These are phyloP conservation scores for Hecatera dysodea DNA, from an alignment of 2,888 invertebrate genomes.

Conservation along the genomic window DNA sequence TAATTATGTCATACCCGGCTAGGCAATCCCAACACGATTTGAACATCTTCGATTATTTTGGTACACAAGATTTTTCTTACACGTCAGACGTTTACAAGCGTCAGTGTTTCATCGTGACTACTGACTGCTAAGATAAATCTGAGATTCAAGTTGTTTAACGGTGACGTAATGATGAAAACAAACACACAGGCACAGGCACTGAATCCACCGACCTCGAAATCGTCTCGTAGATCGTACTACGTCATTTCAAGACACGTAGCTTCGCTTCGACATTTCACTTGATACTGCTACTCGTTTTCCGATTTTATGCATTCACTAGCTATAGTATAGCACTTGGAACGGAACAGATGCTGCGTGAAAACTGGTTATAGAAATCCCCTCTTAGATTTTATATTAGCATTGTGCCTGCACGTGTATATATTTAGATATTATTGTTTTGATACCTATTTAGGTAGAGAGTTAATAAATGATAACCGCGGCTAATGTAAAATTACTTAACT, in stretches of 20 bases:
- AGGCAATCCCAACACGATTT: conserved; percentile 87
- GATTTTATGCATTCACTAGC: conserved; percentile 50
- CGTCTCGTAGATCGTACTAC: conserved; percentile 68
- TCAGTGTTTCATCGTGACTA: conserved; percentile 69
- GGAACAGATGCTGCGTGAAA: conserved; percentile 52
- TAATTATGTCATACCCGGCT: conserved; percentile 80
- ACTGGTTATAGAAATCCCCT: conserved; percentile 55
- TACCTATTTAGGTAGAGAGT: conserved; percentile 11
- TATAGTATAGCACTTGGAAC: conserved; percentile 41
- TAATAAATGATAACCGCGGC: conserved; percentile 21
- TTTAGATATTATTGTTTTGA: conserved; percentile 23
- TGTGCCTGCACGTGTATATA: conserved; percentile 25
- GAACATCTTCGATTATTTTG: conserved; percentile 79
- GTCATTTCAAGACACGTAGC: conserved; percentile 72
- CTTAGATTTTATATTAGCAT: conserved; percentile 41
- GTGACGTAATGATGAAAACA: conserved; percentile 88
- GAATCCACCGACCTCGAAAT: conserved; percentile 77
- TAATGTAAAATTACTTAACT: conserved; percentile 16
- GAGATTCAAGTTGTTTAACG: conserved; percentile 72
- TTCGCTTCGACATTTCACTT: conserved; percentile 74
- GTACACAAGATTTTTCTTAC: conserved; percentile 65
- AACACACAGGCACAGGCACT: conserved; percentile 74
- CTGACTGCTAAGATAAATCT: conserved; percentile 66
- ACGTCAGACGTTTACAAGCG: conserved; percentile 67
- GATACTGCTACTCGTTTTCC: conserved; percentile 65